phyloP scores from a whole-genome alignment of 1,140 invertebrate species.

The Andricus grossulariae region DNA sequence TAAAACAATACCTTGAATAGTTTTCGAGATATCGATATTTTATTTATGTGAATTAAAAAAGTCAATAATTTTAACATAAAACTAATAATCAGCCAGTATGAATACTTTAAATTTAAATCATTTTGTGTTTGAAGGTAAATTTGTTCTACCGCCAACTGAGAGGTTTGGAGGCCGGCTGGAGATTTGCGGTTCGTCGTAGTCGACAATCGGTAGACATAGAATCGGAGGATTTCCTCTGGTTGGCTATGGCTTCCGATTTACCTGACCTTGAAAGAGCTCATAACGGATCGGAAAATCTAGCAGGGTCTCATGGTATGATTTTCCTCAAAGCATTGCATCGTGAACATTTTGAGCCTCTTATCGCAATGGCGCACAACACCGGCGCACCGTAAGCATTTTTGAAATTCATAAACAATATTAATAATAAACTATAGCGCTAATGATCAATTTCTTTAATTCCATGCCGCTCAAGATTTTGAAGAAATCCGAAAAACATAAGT shows the following conservation, averaged over 20 bases:
- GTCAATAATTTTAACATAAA: too few species aligned
- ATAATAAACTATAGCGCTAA: constrained; percentile 21
- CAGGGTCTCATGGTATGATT: constrained; percentile 59
- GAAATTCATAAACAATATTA: constrained; percentile 26
- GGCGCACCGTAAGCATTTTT: constrained; percentile 78
- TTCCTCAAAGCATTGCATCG: constrained; percentile 61
- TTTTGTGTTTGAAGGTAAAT: constrained; percentile 75
- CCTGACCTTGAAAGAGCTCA: constrained; percentile 80
- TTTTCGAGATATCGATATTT: too few species aligned
- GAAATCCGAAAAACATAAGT: constrained; percentile 9
- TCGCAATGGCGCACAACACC: constrained; percentile 81
- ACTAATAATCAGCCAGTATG: too few species aligned
- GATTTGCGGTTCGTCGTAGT: constrained; percentile 80
- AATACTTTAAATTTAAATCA: too few species aligned
- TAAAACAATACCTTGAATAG: too few species aligned
- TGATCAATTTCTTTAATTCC: constrained; percentile 17
- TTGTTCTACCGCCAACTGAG: constrained; percentile 84
- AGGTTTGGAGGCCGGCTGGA: constrained; percentile 83
- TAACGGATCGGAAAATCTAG: constrained; percentile 57
- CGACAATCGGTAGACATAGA: constrained; percentile 79
- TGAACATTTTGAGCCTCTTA: constrained; percentile 52
- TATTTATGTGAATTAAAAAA: too few species aligned
- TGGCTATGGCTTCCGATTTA: constrained; percentile 87
- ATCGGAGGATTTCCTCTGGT: constrained; percentile 82
- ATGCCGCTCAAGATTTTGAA: neutral